phyloP scores from a whole-genome alignment of 2,888 invertebrate genomes.

The Hirtodrosophila alboralis region DNA sequence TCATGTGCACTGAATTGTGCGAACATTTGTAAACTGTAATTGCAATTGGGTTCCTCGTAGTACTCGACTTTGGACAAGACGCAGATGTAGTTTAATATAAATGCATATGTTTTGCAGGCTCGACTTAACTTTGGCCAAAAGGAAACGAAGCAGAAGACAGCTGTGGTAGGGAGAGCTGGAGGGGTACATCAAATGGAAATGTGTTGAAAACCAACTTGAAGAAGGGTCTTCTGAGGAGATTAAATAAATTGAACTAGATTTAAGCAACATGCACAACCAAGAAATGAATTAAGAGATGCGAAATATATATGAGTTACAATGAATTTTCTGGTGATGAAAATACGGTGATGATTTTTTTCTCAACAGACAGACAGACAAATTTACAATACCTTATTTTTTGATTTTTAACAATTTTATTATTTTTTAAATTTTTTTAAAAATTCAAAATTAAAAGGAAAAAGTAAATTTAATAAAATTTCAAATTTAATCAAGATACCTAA shows the following conservation, averaged over 20 bases:
- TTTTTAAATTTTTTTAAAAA: too few relatives aligned
- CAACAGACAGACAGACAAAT: too few relatives aligned
- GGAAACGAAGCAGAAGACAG: slow-evolving; percentile 37
- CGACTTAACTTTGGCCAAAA: slow-evolving; percentile 47
- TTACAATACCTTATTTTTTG: too few relatives aligned
- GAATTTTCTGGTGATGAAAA: slow-evolving; percentile 10
- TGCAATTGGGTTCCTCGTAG: slow-evolving; percentile 52
- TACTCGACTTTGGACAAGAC: slow-evolving; percentile 39
- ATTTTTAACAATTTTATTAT: too few relatives aligned
- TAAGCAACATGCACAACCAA: slow-evolving; percentile 27
- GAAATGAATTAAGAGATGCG: slow-evolving; percentile 42
- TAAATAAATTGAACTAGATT: slow-evolving; percentile 42
- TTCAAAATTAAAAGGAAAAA: too few relatives aligned
- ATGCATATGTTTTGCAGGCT: slow-evolving; percentile 62
- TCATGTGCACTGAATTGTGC: slow-evolving; percentile 72
- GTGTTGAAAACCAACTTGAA: slow-evolving; percentile 30
- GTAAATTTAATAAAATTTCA: too few relatives aligned
- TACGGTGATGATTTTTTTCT: too few relatives aligned
- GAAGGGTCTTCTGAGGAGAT: slow-evolving; percentile 29
- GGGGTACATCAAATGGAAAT: slow-evolving; percentile 11
- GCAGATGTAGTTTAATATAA: slow-evolving; percentile 47
- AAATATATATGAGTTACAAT: slow-evolving; percentile 17
- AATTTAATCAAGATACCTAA: too few relatives aligned
- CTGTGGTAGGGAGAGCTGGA: slow-evolving; percentile 1
- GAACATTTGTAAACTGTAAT: slow-evolving; percentile 71